These are phyloP conservation scores for Limnothrissa miodon DNA, from an alignment of 2,113 vertebrate species.

Conservation along the genomic window DNA sequence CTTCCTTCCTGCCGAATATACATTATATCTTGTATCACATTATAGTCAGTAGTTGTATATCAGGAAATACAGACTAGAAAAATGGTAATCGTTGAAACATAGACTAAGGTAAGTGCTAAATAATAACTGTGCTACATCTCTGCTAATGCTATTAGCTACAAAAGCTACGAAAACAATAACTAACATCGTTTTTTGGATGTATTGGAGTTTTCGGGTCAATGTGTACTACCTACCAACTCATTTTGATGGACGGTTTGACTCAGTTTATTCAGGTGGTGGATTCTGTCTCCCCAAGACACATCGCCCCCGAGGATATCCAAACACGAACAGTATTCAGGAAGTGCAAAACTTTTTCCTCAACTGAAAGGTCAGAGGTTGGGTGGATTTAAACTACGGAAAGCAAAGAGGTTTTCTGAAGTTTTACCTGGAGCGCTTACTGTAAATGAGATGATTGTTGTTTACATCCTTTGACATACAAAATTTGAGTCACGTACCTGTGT, in stretches of 20 bases:
- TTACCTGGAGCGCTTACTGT: background rate
- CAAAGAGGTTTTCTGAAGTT: constrained; percentile 12
- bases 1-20: background rate
- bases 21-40: background rate
- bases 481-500: background rate
- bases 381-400: constrained; percentile 46
- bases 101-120: background rate
- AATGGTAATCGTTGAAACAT: background rate
- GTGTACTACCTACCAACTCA: constrained; percentile 74
- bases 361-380: constrained; percentile 38
- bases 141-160: background rate
- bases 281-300: constrained; percentile 47
- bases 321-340: constrained; percentile 48
- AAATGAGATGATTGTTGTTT: background rate
- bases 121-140: background rate
- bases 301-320: constrained; percentile 52
- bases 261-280: constrained; percentile 53
- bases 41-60: background rate
- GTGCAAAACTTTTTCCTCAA: constrained; percentile 18
- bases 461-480: background rate
- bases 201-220: background rate
- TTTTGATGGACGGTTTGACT: constrained; percentile 59
- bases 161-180: background rate
- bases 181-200: background rate
- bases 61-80: background rate